Evolutionary conservation across 2,113 vertebrate species (phyloP).

Genomic region (Progne subis): DNA sequence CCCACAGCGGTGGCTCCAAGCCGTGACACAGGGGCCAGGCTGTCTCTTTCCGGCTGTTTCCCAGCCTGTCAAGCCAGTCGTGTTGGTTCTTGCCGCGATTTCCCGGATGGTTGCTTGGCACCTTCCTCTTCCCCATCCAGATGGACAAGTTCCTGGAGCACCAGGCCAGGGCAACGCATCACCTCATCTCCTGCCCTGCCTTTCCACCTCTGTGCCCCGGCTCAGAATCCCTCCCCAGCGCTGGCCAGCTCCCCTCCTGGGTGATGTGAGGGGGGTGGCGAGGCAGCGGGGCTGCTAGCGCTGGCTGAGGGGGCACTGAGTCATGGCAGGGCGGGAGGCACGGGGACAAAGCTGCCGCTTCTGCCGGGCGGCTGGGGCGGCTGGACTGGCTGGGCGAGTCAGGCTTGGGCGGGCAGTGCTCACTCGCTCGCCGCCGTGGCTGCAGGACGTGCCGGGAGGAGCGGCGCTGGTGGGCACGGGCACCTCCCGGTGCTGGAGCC

Average conservation of each 20-base stretch:
- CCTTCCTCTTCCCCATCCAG: constrained; percentile 41
- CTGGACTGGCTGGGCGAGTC: constrained; percentile 9
- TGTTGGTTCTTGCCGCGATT: constrained; percentile 37
- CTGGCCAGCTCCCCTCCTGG: neutral
- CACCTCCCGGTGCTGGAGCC: neutral
- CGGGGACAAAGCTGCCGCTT: neutral
- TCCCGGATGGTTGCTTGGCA: constrained; percentile 62
- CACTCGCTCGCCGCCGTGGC: neutral
- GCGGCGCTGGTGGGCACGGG: fast-evolving
- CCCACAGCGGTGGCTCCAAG: neutral
- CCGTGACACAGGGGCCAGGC: neutral
- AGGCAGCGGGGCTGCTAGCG: fast-evolving
- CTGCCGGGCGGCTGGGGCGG: neutral
- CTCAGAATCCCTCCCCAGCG: neutral
- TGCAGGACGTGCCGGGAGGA: neutral
- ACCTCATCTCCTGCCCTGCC: neutral
- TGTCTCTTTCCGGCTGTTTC: constrained; percentile 55
- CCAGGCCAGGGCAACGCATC: neutral
- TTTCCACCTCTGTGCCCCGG: fast-evolving
- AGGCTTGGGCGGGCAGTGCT: neutral
- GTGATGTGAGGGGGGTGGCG: neutral
- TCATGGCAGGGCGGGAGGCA: neutral
- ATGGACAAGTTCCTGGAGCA: constrained; percentile 48
- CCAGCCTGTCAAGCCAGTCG: constrained; percentile 48
- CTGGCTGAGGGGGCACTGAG: neutral